These are phyloP conservation scores for Sinelater perroti DNA, from an alignment of 2,888 invertebrate species.

Conservation along the genomic window DNA sequence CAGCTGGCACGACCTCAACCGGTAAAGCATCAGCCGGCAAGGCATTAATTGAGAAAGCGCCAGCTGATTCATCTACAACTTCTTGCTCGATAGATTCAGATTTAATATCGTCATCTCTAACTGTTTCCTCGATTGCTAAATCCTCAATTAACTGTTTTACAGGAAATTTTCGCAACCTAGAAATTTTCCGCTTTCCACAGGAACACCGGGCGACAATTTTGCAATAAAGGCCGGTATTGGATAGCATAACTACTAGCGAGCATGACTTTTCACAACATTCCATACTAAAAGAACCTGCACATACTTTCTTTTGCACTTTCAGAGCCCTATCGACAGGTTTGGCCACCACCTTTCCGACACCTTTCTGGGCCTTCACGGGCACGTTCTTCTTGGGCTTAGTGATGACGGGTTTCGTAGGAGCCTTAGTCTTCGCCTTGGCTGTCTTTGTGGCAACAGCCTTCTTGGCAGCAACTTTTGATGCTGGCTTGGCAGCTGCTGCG, in stretches of 20 bases:
- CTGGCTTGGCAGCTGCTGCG: conserved; percentile 62
- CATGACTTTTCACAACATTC: background rate
- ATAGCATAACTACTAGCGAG: background rate
- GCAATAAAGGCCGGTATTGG: background rate
- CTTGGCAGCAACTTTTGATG: conserved; percentile 51
- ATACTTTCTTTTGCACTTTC: conserved; percentile 86
- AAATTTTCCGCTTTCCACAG: background rate
- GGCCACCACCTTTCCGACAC: conserved; percentile 63
- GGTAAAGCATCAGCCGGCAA: background rate
- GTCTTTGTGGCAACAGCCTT: conserved; percentile 60
- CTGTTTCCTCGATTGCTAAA: no score
- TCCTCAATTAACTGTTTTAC: no score
- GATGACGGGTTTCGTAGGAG: conserved; percentile 51
- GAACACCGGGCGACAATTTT: background rate
- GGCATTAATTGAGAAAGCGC: background rate
- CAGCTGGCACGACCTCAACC: background rate
- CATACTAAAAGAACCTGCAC: conserved; percentile 24
- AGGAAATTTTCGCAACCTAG: no score
- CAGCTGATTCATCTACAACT: background rate
- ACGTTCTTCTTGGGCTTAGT: conserved; percentile 63
- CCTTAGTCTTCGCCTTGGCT: conserved; percentile 52
- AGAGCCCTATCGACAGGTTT: conserved; percentile 73
- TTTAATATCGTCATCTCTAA: background rate
- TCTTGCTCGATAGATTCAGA: background rate
- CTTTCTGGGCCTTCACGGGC: conserved; percentile 65